These are phyloP conservation scores for Eristalis tenax DNA, from an alignment of 2,888 invertebrate genomes.

Conservation along the genomic window DNA sequence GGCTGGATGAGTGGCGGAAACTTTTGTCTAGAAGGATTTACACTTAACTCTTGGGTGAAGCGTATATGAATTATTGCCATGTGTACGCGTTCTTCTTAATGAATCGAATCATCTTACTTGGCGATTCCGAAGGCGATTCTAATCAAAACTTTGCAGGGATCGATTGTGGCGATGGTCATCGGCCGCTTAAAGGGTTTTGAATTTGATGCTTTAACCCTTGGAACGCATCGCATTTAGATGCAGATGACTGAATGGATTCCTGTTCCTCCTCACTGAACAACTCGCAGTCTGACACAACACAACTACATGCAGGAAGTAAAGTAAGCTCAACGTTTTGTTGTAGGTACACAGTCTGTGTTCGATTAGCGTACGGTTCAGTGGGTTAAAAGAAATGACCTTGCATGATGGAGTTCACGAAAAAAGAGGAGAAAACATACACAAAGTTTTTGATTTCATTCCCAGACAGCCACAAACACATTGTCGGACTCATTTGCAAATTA, in stretches of 20 bases:
- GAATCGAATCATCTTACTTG: slow-evolving; percentile 45
- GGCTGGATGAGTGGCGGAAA: slow-evolving; percentile 18
- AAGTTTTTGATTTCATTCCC: slow-evolving; percentile 27
- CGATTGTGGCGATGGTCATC: slow-evolving; percentile 13
- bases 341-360: slow-evolving; percentile 14
- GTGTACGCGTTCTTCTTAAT: slow-evolving; percentile 35
- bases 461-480: slow-evolving; percentile 63
- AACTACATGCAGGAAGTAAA: background rate
- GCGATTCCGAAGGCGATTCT: slow-evolving; percentile 50
- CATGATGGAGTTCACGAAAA: slow-evolving; percentile 32
- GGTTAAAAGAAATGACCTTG: slow-evolving; percentile 53
- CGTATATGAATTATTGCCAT: slow-evolving; percentile 47
- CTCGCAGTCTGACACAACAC: background rate
- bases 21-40: slow-evolving; percentile 54
- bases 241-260: background rate
- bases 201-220: background rate
- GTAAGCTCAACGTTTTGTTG: background rate
- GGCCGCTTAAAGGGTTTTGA: background rate
- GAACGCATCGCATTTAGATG: slow-evolving; percentile 6
- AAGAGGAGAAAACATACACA: slow-evolving; percentile 18
- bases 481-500: slow-evolving; percentile 71
- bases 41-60: slow-evolving; percentile 23
- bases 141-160: slow-evolving; percentile 52
- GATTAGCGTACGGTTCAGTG: slow-evolving; percentile 47
- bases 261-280: background rate